Evolutionary conservation across 2,888 invertebrate genomes (phyloP).

Genomic region (Julus scandinavius): DNA sequence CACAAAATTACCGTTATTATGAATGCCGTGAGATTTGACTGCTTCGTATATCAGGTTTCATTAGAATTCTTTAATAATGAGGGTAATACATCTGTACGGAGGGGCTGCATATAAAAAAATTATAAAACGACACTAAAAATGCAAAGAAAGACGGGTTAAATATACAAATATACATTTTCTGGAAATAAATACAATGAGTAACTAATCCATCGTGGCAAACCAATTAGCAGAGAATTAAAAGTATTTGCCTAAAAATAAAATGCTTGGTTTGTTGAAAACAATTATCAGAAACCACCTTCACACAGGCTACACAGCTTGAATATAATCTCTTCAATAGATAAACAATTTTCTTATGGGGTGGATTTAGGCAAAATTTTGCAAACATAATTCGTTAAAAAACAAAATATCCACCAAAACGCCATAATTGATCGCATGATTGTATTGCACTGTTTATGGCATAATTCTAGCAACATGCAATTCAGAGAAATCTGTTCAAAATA

Average conservation of each 20-base stretch:
- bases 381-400: too few species aligned
- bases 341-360: too few species aligned
- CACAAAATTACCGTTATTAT: conserved; percentile 23
- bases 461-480: too few species aligned
- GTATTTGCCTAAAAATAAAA: not conserved
- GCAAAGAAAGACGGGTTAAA: conserved; percentile 20
- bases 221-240: not conserved
- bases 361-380: too few species aligned
- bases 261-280: not conserved
- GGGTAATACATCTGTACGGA: not conserved
- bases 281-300: too few species aligned
- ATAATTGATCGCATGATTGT: too few species aligned
- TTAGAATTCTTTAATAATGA: conserved; percentile 1
- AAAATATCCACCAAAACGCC: too few species aligned
- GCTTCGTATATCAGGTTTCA: conserved; percentile 1
- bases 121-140: not conserved
- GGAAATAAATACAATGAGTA: not conserved
- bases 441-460: too few species aligned
- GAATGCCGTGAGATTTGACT: not conserved
- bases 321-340: too few species aligned
- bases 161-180: conserved; percentile 24
- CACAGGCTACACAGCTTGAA: too few species aligned
- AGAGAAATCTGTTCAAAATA: too few species aligned
- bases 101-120: not conserved
- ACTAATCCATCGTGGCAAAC: not conserved